Evolutionary conservation across 2,888 invertebrate species (phyloP).

Genomic region (Reticulitermes lucifugus): DNA sequence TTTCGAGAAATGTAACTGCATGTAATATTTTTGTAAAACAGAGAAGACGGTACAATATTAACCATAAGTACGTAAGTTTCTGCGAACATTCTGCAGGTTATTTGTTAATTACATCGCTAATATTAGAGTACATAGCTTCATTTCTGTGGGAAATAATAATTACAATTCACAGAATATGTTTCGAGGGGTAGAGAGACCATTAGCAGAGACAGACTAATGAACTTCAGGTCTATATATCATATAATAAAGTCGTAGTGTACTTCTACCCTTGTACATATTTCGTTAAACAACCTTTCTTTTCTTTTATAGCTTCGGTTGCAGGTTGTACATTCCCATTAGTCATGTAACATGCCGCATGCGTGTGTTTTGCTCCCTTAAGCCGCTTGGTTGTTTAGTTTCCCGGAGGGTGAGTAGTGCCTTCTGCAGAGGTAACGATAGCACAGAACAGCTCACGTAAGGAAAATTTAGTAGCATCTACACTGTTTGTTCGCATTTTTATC

Average conservation of each 20-base stretch:
- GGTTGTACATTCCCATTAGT: background rate
- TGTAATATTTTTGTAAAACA: too few relatives aligned
- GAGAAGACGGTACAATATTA: background rate
- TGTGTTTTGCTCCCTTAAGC: slow-evolving; percentile 12
- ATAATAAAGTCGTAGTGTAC: background rate
- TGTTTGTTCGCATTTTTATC: slow-evolving; percentile 46
- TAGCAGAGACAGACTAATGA: background rate
- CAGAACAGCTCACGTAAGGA: slow-evolving; percentile 30
- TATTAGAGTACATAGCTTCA: background rate
- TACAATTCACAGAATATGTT: background rate
- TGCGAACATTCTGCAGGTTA: background rate
- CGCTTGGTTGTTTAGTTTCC: background rate
- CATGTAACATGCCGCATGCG: background rate
- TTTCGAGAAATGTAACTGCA: background rate
- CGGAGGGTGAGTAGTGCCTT: background rate
- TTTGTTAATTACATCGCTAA: background rate
- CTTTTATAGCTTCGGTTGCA: slow-evolving; percentile 5
- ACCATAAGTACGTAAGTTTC: background rate
- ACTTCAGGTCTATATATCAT: background rate
- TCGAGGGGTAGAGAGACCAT: background rate
- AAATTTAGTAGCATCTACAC: slow-evolving; percentile 39
- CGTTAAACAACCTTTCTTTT: slow-evolving; percentile 4
- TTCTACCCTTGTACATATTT: background rate
- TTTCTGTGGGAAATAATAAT: background rate
- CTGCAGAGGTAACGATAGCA: slow-evolving; percentile 21